phyloP scores from a whole-genome alignment of 1,140 invertebrate species.

The Charaxes varanes region DNA sequence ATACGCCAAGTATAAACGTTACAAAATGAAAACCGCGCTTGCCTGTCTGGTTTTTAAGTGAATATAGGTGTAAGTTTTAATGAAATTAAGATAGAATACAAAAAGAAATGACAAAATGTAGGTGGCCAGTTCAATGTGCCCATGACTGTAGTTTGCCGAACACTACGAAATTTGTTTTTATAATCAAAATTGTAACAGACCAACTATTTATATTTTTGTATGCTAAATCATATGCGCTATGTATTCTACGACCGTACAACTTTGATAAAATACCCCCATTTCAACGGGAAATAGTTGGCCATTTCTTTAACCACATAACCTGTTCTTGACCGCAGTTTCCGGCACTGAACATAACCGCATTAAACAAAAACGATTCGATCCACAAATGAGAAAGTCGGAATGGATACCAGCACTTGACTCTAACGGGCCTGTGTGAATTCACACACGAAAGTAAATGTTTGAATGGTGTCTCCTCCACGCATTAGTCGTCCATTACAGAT shows the following conservation, averaged over 20 bases:
- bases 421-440: slow-evolving; percentile 9
- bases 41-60: too few relatives aligned
- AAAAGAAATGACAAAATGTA: too few relatives aligned
- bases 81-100: too few relatives aligned
- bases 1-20: too few relatives aligned
- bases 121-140: too few relatives aligned
- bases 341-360: slow-evolving; percentile 33
- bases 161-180: too few relatives aligned
- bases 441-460: slow-evolving; percentile 31
- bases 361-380: slow-evolving; percentile 36
- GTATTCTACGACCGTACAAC: not conserved
- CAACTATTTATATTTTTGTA: too few relatives aligned
- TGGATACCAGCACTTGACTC: slow-evolving; percentile 13
- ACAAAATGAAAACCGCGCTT: too few relatives aligned
- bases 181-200: too few relatives aligned
- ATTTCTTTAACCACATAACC: slow-evolving; percentile 28
- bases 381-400: slow-evolving; percentile 28
- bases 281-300: slow-evolving; percentile 43
- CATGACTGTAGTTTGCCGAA: too few relatives aligned
- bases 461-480: slow-evolving; percentile 16
- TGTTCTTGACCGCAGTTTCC: slow-evolving; percentile 39
- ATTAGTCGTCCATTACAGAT: slow-evolving; percentile 32
- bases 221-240: too few relatives aligned
- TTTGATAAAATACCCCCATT: slow-evolving; percentile 16
- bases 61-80: too few relatives aligned